Percentiles rank a stretch among this genome's conserved stretches.
phyloP scores from a whole-genome alignment of 2,113 vertebrate genomes.

The Colaptes auratus region DNA sequence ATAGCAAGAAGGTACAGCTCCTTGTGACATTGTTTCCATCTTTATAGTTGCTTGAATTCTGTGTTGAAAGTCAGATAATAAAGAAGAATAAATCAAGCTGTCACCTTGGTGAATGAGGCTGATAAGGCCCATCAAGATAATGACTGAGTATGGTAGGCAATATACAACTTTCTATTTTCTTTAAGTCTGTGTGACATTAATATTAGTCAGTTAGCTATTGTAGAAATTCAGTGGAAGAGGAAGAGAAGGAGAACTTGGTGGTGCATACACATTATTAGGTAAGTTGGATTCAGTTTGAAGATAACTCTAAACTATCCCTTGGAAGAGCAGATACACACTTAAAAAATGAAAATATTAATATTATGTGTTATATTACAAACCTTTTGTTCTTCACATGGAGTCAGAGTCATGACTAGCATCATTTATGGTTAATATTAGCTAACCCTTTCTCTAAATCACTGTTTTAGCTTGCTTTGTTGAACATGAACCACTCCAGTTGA shows the following conservation, averaged over 20 bases:
- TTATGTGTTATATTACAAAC: not conserved
- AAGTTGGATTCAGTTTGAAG: not conserved
- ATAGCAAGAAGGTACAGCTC: not conserved
- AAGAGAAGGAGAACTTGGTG: not conserved
- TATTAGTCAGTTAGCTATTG: not conserved
- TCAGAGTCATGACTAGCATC: not conserved
- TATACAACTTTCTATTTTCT: not conserved
- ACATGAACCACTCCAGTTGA: not conserved
- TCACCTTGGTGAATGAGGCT: not conserved
- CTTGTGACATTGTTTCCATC: not conserved
- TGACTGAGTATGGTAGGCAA: not conserved
- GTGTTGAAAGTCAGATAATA: not conserved
- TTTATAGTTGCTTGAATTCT: not conserved
- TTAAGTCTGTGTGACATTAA: not conserved
- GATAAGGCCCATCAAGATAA: not conserved
- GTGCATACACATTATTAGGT: not conserved
- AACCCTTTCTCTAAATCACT: not conserved
- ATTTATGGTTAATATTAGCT: not conserved
- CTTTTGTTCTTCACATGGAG: not conserved
- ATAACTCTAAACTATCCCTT: not conserved
- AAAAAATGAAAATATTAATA: not conserved
- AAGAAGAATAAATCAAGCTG: not conserved
- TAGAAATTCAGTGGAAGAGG: not conserved
- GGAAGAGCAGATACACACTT: not conserved
- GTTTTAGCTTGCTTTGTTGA: not conserved